phyloP scores from a whole-genome alignment of 2,113 vertebrate species.

The Ciconia maguari region DNA sequence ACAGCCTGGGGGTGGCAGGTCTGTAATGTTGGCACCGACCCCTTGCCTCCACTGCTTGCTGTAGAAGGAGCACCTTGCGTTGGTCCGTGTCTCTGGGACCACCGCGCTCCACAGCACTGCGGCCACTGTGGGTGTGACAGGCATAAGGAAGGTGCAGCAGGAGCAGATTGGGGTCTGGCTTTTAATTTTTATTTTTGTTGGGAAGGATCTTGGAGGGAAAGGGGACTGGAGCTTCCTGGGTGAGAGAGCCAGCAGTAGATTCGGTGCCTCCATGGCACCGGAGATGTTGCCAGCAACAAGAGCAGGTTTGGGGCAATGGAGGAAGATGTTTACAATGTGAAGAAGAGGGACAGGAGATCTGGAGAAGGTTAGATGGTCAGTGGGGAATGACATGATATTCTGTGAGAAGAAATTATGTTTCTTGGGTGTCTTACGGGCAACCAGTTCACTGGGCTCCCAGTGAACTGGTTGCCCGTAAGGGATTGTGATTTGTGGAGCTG shows the following conservation, averaged over 20 bases:
- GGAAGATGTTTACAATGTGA: not conserved
- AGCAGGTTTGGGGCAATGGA: not conserved
- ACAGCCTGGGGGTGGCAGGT: not conserved
- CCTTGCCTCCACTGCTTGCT: not conserved
- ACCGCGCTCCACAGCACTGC: rapidly evolving
- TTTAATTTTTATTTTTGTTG: not conserved
- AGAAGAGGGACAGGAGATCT: not conserved
- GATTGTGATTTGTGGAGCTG: rapidly evolving
- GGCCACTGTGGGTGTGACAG: not conserved
- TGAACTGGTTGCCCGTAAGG: no score
- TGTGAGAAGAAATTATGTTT: not conserved
- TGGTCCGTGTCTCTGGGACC: not conserved
- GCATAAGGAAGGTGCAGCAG: not conserved
- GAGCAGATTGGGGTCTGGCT: not conserved
- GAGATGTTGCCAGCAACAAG: not conserved
- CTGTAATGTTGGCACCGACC: not conserved
- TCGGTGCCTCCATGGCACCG: not conserved
- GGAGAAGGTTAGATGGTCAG: not conserved
- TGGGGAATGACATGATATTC: not conserved
- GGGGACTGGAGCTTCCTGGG: not conserved
- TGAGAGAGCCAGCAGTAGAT: not conserved
- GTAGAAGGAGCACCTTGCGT: not conserved
- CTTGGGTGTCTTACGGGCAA: not conserved
- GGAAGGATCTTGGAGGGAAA: not conserved
- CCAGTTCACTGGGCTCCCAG: not conserved